phyloP scores from a whole-genome alignment of 2,888 invertebrate genomes.

The Temnothorax unifasciatus region DNA sequence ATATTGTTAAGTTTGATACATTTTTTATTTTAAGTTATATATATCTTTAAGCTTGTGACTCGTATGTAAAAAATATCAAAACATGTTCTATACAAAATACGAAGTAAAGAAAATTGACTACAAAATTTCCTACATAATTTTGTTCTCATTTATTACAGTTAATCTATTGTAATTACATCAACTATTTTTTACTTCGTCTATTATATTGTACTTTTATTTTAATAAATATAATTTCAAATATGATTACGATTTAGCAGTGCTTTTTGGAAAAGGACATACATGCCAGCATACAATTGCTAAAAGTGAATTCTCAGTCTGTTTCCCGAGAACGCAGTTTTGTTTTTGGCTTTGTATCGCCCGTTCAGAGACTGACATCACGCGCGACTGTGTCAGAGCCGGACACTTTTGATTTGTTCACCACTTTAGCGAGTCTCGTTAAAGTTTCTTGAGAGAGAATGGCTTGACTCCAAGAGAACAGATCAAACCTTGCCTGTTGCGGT shows the following conservation, averaged over 20 bases:
- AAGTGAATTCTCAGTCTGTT: neutral
- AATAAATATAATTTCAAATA: neutral
- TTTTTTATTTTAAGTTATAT: neutral
- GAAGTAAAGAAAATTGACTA: neutral
- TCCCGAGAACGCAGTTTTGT: slow-evolving; percentile 11
- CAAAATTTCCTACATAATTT: neutral
- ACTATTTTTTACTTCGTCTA: neutral
- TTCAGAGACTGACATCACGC: slow-evolving; percentile 12
- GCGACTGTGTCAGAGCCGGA: slow-evolving; percentile 18
- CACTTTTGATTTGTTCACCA: slow-evolving; percentile 51
- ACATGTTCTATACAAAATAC: neutral
- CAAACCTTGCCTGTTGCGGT: slow-evolving; percentile 36
- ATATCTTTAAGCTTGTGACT: neutral
- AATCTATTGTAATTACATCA: neutral
- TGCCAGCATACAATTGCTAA: neutral
- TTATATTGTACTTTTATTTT: neutral
- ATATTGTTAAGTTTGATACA: neutral
- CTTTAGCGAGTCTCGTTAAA: slow-evolving; percentile 44
- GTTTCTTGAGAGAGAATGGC: slow-evolving; percentile 39
- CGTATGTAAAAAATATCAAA: neutral
- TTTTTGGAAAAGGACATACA: neutral
- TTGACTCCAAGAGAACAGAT: slow-evolving; percentile 19
- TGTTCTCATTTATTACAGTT: neutral
- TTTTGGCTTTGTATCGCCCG: neutral
- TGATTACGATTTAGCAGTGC: neutral